These are phyloP conservation scores for Pseudococcus longispinus DNA, from an alignment of 2,888 invertebrate species.

Conservation along the genomic window DNA sequence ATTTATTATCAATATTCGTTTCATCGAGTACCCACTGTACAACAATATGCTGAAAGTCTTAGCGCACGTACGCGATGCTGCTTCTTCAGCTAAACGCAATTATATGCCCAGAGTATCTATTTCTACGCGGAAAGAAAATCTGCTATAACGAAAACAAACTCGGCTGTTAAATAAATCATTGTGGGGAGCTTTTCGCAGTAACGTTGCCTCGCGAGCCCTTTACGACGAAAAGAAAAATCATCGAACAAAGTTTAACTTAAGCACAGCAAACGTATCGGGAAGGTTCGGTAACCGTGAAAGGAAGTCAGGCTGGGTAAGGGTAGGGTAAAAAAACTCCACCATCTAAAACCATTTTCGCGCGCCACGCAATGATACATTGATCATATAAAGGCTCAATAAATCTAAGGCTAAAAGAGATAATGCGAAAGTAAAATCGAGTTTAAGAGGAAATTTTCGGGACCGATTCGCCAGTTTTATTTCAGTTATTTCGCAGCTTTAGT, in stretches of 20 bases:
- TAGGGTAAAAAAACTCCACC: background rate
- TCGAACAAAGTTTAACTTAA: background rate
- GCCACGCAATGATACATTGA: slow-evolving; percentile 46
- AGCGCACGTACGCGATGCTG: background rate
- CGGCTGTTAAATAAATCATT: background rate
- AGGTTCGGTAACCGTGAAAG: background rate
- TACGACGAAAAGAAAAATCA: slow-evolving; percentile 19
- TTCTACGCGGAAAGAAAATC: background rate
- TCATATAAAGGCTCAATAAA: slow-evolving; percentile 44
- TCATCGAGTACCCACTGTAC: background rate
- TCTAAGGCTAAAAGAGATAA: slow-evolving; percentile 50
- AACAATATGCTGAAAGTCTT: background rate
- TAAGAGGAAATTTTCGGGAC: slow-evolving; percentile 48
- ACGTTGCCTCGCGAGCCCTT: background rate
- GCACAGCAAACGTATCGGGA: background rate
- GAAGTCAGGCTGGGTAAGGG: background rate
- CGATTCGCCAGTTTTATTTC: slow-evolving; percentile 50
- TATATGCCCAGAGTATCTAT: background rate
- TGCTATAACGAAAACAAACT: background rate
- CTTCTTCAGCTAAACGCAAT: background rate
- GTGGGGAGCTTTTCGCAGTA: background rate
- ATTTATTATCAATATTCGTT: slow-evolving; percentile 32
- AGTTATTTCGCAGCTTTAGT: slow-evolving; percentile 47
- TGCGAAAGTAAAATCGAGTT: slow-evolving; percentile 54
- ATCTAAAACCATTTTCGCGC: background rate